Conservation (phyloP, 2,888 invertebrate species). For the Cheilosia variabilis region DNA sequence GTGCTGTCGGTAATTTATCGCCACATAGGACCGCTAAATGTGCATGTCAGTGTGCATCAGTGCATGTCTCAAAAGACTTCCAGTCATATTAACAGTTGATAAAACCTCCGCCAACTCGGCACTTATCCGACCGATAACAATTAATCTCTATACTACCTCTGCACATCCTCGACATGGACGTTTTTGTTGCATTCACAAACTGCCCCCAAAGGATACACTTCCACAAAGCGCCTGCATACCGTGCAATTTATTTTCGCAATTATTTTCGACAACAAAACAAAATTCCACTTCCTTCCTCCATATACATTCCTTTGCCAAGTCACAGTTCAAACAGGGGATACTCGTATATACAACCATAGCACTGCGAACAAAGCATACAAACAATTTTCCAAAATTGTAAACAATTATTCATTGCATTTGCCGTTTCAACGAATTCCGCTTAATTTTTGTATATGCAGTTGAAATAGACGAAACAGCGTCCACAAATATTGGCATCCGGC, state of each 20-base stretch:
- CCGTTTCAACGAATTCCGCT: constrained; percentile 51
- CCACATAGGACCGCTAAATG: too few relatives aligned
- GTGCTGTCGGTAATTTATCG: too few relatives aligned
- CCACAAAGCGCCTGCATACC: background rate
- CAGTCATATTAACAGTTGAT: too few relatives aligned
- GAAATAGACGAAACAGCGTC: constrained; percentile 24
- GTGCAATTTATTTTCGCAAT: background rate
- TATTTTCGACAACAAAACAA: background rate
- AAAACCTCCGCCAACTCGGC: too few relatives aligned
- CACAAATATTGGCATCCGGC: constrained; percentile 62
- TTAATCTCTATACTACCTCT: background rate
- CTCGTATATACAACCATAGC: background rate
- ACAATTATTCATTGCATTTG: constrained; percentile 69
- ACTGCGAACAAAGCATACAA: constrained; percentile 37
- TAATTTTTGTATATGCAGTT: constrained; percentile 43
- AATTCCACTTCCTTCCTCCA: constrained; percentile 27
- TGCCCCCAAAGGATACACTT: background rate
- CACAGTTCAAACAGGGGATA: constrained; percentile 1
- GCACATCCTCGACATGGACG: too few relatives aligned
- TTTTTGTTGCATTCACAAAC: background rate
- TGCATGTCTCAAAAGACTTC: too few relatives aligned
- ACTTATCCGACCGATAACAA: too few relatives aligned
- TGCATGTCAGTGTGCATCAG: too few relatives aligned
- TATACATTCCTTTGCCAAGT: constrained; percentile 19
- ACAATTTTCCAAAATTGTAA: constrained; percentile 64